Evolutionary conservation across 2,888 invertebrate genomes (phyloP).

Genomic region (Thecophora atra): DNA sequence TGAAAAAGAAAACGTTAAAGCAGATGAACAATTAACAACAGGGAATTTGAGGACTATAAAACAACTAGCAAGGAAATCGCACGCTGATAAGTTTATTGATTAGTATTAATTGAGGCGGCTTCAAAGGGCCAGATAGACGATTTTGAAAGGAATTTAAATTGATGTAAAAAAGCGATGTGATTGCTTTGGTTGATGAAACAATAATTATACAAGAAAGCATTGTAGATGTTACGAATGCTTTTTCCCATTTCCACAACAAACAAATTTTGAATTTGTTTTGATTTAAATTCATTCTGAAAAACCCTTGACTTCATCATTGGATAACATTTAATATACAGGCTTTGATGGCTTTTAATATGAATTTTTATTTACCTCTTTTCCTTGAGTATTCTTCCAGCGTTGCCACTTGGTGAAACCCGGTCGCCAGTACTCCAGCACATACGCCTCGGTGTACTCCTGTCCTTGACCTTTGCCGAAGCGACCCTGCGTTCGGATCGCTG

Average conservation of each 20-base stretch:
- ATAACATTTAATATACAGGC: too few species aligned
- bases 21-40: background rate
- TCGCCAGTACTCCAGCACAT: conserved; percentile 81
- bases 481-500: conserved; percentile 81
- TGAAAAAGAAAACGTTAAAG: conserved; percentile 17
- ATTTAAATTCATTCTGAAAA: background rate
- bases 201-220: background rate
- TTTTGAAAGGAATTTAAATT: background rate
- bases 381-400: conserved; percentile 77
- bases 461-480: conserved; percentile 85
- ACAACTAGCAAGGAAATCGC: conserved; percentile 7
- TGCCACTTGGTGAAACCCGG: conserved; percentile 77
- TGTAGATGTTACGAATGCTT: background rate
- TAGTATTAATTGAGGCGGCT: conserved; percentile 18
- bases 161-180: background rate
- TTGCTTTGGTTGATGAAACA: background rate
- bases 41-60: background rate
- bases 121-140: background rate
- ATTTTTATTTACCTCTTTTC: conserved; percentile 73
- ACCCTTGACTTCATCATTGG: background rate
- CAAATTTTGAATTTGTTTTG: background rate
- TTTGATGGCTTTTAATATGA: background rate
- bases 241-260: background rate
- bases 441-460: conserved; percentile 82
- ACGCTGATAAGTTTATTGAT: conserved; percentile 10